Evolutionary conservation across 2,797 vertebrate species (phyloP).

Genomic region (Leuciscus waleckii): DNA sequence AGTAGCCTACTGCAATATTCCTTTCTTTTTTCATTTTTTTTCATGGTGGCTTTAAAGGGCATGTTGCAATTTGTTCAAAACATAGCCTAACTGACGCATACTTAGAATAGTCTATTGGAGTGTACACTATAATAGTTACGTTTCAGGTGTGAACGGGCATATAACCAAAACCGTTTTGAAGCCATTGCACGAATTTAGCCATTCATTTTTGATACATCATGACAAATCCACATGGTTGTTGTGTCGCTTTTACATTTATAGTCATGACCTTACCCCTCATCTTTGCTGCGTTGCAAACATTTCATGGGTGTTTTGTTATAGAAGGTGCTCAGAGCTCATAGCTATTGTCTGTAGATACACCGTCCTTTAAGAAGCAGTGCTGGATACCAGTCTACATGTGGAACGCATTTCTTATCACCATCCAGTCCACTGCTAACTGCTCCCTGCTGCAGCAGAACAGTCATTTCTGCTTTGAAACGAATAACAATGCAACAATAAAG

Average conservation of each 20-base stretch:
- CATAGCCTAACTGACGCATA: background rate
- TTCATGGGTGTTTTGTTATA: background rate
- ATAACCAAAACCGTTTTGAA: background rate
- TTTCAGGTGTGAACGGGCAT: background rate
- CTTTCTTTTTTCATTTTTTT: background rate
- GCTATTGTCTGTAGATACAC: constrained; percentile 47
- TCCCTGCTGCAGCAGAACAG: constrained; percentile 46
- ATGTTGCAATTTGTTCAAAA: background rate
- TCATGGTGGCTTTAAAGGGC: background rate
- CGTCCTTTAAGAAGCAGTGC: constrained; percentile 31
- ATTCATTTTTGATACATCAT: background rate
- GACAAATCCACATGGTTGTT: background rate
- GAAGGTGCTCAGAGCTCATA: background rate
- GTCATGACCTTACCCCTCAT: background rate
- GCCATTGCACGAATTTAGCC: background rate
- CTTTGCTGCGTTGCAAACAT: background rate
- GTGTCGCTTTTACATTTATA: background rate
- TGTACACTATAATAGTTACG: background rate
- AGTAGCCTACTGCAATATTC: too few relatives aligned
- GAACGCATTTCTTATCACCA: constrained; percentile 78
- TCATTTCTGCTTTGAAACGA: constrained; percentile 57
- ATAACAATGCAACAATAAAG: constrained; percentile 61
- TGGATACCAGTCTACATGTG: constrained; percentile 68
- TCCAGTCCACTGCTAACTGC: constrained; percentile 43
- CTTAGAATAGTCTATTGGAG: background rate